A percentile compares a stretch with the other conserved stretches of the same genome.
Conservation (phyloP, 2,888 invertebrate species). For the Eupithecia centaureata region DNA sequence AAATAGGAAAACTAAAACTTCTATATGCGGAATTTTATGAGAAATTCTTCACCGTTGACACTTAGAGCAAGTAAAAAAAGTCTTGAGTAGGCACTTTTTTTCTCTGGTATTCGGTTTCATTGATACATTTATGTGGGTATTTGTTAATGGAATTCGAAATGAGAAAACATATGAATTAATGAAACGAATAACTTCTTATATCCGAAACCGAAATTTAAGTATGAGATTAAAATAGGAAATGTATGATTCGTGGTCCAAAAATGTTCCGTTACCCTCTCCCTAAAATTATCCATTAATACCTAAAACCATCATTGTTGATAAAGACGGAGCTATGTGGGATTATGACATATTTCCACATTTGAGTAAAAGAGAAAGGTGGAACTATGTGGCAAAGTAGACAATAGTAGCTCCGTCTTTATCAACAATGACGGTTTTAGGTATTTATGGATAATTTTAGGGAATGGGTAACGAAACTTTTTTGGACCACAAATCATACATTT, state of each 20-base stretch:
- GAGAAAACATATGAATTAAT: not conserved
- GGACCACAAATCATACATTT: not conserved
- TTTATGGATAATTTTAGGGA: not conserved
- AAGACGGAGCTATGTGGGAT: not conserved
- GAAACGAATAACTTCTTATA: no score
- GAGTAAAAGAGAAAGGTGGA: no score
- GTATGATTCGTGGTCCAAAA: not conserved
- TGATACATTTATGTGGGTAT: not conserved
- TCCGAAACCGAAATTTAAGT: no score
- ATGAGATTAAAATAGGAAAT: not conserved
- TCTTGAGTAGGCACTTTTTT: not conserved
- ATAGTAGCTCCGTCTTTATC: not conserved
- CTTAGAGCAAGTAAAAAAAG: slow-evolving; percentile 16
- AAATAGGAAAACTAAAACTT: slow-evolving; percentile 37
- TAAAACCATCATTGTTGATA: not conserved
- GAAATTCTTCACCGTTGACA: slow-evolving; percentile 26
- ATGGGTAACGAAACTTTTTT: not conserved
- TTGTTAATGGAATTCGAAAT: not conserved
- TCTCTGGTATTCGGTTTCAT: not conserved
- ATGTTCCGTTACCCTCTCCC: not conserved
- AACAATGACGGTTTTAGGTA: not conserved
- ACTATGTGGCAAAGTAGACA: slow-evolving; percentile 1
- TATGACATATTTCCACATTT: no score
- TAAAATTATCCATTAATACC: not conserved
- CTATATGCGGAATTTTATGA: slow-evolving; percentile 24